These are phyloP conservation scores for Drosophila lutescens DNA, from an alignment of 2,888 invertebrate species.

Conservation along the genomic window DNA sequence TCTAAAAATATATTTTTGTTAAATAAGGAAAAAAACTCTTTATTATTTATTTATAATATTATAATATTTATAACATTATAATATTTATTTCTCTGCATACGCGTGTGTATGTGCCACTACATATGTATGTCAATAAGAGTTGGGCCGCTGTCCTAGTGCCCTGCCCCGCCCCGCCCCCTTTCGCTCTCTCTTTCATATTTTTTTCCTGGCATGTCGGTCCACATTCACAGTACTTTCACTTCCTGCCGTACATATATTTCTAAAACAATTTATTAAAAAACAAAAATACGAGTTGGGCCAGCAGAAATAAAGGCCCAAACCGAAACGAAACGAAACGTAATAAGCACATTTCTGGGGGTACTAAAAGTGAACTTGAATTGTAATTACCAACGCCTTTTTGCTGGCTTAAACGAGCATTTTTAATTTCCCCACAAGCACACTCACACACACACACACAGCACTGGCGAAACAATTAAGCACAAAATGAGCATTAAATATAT, in stretches of 20 bases:
- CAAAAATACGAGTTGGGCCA: constrained; percentile 33
- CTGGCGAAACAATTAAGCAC: constrained; percentile 37
- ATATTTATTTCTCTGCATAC: constrained; percentile 5
- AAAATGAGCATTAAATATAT: constrained; percentile 67
- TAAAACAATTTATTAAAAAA: constrained; percentile 77
- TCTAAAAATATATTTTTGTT: too few relatives aligned
- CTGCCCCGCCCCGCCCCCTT: constrained; percentile 1
- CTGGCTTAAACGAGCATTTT: constrained; percentile 51
- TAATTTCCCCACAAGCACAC: constrained; percentile 53
- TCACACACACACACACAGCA: constrained; percentile 2
- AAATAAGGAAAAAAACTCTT: too few relatives aligned
- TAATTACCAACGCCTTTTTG: constrained; percentile 70
- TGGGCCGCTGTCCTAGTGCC: constrained; percentile 49
- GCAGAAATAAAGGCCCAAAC: constrained; percentile 4
- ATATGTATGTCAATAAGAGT: constrained; percentile 71
- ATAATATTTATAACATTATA: not conserved
- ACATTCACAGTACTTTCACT: constrained; percentile 33
- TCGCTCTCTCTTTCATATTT: too few relatives aligned
- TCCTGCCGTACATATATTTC: constrained; percentile 46
- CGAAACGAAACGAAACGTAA: constrained; percentile 27
- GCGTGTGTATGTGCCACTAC: constrained; percentile 42
- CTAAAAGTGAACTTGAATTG: constrained; percentile 72
- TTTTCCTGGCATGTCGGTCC: constrained; percentile 59
- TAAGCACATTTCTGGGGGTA: constrained; percentile 49
- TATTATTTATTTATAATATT: too few relatives aligned